phyloP scores from a whole-genome alignment of 2,888 invertebrate genomes.

The Drosophila neonasuta region DNA sequence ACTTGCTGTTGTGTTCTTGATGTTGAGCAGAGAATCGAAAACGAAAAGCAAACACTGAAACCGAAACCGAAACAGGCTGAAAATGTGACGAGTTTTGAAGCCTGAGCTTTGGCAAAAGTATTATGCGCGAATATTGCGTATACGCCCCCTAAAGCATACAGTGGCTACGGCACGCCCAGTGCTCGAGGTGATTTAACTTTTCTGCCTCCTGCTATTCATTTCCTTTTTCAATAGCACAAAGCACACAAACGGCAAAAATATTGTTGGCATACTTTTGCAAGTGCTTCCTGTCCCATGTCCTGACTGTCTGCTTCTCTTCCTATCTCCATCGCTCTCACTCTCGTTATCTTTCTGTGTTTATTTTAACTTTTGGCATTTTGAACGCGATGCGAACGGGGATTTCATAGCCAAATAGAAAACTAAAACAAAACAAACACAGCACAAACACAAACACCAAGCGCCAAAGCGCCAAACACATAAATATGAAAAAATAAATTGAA shows the following conservation, averaged over 20 bases:
- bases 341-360: slow-evolving; percentile 46
- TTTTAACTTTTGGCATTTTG: slow-evolving; percentile 73
- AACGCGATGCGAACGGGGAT: slow-evolving; percentile 50
- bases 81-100: slow-evolving; percentile 59
- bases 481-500: slow-evolving; percentile 61
- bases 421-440: slow-evolving; percentile 63
- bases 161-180: slow-evolving; percentile 22
- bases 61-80: slow-evolving; percentile 32
- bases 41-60: slow-evolving; percentile 25
- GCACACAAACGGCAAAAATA: slow-evolving; percentile 64
- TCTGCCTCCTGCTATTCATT: slow-evolving; percentile 67
- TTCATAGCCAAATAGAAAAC: slow-evolving; percentile 61
- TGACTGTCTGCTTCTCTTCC: slow-evolving; percentile 25
- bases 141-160: slow-evolving; percentile 45
- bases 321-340: slow-evolving; percentile 6
- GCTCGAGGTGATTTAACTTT: slow-evolving; percentile 76
- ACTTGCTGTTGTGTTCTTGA: slow-evolving; percentile 7
- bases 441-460: slow-evolving; percentile 38
- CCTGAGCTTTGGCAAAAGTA: slow-evolving; percentile 38
- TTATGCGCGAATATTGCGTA: slow-evolving; percentile 60
- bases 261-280: slow-evolving; percentile 75
- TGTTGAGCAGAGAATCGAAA: slow-evolving; percentile 48
- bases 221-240: slow-evolving; percentile 73
- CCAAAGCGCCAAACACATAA: slow-evolving; percentile 12
- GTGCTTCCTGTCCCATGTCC: slow-evolving; percentile 65